These are phyloP conservation scores for Amblyopsis hoosieri DNA, from an alignment of 2,797 vertebrate species.

Conservation along the genomic window DNA sequence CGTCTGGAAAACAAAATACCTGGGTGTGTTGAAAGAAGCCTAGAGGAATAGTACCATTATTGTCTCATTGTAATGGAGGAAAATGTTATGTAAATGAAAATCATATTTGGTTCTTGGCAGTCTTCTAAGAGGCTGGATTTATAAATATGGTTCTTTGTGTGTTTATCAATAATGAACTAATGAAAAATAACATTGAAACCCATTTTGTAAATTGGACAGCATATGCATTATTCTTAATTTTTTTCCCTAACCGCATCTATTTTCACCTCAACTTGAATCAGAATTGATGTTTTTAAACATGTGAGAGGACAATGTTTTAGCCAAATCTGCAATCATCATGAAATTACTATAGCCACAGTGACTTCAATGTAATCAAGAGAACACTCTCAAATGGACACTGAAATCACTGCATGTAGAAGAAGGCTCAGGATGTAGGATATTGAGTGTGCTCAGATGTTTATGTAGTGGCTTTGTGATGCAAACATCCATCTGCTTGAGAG, in stretches of 20 bases:
- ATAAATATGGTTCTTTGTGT: background rate
- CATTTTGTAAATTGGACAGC: no score
- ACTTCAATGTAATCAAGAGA: background rate
- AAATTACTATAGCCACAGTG: background rate
- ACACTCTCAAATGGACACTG: background rate
- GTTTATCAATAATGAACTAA: slow-evolving; percentile 4
- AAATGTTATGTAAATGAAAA: background rate
- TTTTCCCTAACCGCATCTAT: no score
- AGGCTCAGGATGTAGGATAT: background rate
- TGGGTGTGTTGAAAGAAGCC: background rate
- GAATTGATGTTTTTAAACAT: no score
- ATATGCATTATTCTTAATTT: no score
- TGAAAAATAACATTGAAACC: no score
- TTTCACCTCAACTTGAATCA: no score
- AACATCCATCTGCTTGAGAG: background rate
- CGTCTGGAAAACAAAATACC: slow-evolving; percentile 2
- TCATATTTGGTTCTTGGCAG: background rate
- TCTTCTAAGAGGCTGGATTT: slow-evolving; percentile 10
- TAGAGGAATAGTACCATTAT: background rate
- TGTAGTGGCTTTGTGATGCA: background rate
- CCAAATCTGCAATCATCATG: background rate
- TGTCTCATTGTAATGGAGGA: background rate
- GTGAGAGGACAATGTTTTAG: background rate
- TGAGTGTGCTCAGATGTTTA: background rate
- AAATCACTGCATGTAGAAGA: slow-evolving; percentile 1